Base-by-base conservation (phyloP, 2,888 invertebrate species). In the Meteorus colon region DNA sequence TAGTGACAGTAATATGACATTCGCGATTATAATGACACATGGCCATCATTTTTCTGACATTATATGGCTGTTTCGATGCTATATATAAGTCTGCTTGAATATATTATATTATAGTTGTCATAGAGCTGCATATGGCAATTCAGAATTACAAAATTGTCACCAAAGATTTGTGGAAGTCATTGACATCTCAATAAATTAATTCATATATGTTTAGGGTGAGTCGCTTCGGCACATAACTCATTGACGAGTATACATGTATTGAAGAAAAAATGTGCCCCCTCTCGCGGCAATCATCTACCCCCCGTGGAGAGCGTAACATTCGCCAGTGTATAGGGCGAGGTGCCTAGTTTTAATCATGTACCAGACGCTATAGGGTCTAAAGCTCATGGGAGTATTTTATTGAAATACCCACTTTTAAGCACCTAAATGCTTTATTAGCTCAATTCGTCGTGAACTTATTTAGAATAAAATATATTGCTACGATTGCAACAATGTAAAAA, bases 141-240 rank as follows among this genome's bases (percentile, higher is more conserved):
- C 77, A 79, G 72, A 55, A 62, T 76, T 77, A 76, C 76, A 77
- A 77, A 77, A 75, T 62, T 62, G 31, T 62, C 27, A 31, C 24
- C 19, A 27, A 62, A 62, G 60, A 29, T 27, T 62, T 31, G 24
- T 29, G 75, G 73, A 71, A 77, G 73, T 55, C 73, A 76, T 76
- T 81, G 84, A 87, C 85, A 86, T 88, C 85, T 86, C 86, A 83
- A 89, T 88, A 87, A 89, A 89, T 89, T 88, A 88, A 86, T 83
- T 79, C 81, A 84, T 83, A 60, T 70, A 66, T 34, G 45, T 55
- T 55, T 55, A 24, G 55, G 55, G 55, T 19, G 19, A 55, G 62
- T 24, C 63, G 29, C 70, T 76, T 76, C 66, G 72, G 27, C 78
- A 75, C 60, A 69, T 75, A 76, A 69, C 62, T 63, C 79, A 81